Evolutionary conservation across 2,797 vertebrate genomes (phyloP), one percentile per base, ranked within the genome.

Genomic region (Choloepus didactylus): DNA sequence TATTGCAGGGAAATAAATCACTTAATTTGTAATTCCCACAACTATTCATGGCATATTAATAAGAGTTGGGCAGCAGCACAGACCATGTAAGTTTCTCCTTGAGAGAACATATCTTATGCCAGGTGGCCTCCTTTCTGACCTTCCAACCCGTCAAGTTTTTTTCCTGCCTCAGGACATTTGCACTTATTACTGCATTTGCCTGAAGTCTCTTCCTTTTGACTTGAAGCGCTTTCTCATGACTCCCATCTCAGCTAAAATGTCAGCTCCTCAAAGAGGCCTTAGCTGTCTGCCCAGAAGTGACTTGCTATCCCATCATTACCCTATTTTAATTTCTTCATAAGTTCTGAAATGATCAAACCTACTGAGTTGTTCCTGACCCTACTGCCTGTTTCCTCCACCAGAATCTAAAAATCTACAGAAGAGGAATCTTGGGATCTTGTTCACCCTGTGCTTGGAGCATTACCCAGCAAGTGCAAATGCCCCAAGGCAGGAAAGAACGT

Each of bases 261-360:
- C n/a, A 67, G 11, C 35, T 88, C 60, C 25, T 41, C 23, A 49
- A 73, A 46, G 21, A 76, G 9, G 12, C 31, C 31, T 79, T 59
- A 23, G 7, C 35, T 80, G n/a, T 14, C 1, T 5, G 59, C 23
- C 2, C 6, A 15, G 31, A 49, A 46, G 11, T 94, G 12, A 38
- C 31, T 44, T 23, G 66, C 38, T 64, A 80, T n/a, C 60, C 25
- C 59, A 56, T 56, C 16, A 62, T 56, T 29, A 54, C 46, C 46
- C 12, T 51, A 51, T 62, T 91, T 75, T 31, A 93, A 89, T 92
- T 92, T 73, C 38, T 94, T 92, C 31, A 7, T 49, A 83, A 56
- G 54, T 64, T 81, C 81, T 79, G 59, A 92, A 84, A 81, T 62
- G 25, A 91, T 89, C 70, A 87, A 38, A 86, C 27, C 27, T 87